Conservation (phyloP, 2,113 vertebrate species). For the Microtus richardsoni region DNA sequence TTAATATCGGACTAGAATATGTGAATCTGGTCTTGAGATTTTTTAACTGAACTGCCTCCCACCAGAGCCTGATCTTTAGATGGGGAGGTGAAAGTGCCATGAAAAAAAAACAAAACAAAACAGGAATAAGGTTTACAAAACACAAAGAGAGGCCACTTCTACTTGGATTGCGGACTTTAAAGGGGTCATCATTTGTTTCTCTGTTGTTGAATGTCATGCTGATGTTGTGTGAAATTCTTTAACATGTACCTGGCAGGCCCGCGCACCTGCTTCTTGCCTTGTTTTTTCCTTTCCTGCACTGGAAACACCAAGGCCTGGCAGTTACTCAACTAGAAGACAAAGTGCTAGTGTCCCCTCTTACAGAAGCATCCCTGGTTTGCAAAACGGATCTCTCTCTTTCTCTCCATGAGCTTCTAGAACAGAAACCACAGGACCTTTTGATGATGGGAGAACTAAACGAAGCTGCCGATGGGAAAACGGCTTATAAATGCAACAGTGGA, state of each 20-base stretch:
- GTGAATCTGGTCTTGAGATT: background rate
- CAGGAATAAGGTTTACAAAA: background rate
- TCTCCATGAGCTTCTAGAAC: background rate
- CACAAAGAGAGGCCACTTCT: background rate
- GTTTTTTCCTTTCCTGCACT: background rate
- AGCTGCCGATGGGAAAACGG: background rate
- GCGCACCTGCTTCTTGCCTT: background rate
- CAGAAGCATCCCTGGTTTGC: background rate
- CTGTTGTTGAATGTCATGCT: background rate
- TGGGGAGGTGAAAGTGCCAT: background rate
- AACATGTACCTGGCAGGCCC: background rate
- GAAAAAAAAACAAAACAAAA: too few species aligned
- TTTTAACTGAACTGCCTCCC: background rate
- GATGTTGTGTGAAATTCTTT: background rate
- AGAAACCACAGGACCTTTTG: background rate
- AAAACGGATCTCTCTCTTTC: background rate
- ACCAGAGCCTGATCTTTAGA: background rate
- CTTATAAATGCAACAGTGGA: constrained; percentile 36
- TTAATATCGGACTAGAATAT: background rate
- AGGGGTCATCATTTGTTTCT: background rate
- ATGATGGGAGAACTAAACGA: background rate
- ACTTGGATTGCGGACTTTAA: background rate
- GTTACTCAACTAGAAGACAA: background rate
- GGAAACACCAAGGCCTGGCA: background rate
- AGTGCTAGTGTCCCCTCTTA: background rate